phyloP scores from a whole-genome alignment of 2,797 vertebrate genomes.

The Hippocampus kuda region DNA sequence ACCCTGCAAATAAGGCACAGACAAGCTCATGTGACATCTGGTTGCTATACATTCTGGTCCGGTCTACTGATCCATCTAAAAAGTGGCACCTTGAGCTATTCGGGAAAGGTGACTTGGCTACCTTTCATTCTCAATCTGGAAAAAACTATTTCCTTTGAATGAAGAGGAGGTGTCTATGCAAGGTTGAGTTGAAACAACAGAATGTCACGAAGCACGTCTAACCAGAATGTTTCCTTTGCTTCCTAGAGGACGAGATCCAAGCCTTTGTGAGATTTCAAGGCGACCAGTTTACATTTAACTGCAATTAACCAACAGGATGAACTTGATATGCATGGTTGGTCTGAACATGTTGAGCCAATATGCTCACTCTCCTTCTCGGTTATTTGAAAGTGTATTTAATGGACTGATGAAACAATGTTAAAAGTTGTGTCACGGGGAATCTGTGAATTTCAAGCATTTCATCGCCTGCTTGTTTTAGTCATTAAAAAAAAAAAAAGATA shows the following conservation, averaged over 20 bases:
- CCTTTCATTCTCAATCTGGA: background rate
- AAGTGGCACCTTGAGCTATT: background rate
- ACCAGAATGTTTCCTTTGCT: slow-evolving; percentile 24
- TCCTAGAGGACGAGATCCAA: background rate
- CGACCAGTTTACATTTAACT: background rate
- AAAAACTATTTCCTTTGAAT: background rate
- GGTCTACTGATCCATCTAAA: background rate
- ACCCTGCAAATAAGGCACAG: background rate
- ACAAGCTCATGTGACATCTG: background rate
- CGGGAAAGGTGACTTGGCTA: background rate
- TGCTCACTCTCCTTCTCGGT: background rate
- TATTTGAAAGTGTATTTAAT: background rate
- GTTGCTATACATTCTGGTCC: background rate
- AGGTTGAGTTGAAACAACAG: slow-evolving; percentile 17
- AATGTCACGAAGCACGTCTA: slow-evolving; percentile 40
- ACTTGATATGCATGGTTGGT: background rate
- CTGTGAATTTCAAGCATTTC: too few relatives aligned
- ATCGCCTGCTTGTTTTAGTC: too few relatives aligned
- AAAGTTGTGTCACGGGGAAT: too few relatives aligned
- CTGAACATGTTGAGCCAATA: slow-evolving; percentile 11
- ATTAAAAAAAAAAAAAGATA: too few relatives aligned
- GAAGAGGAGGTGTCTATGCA: background rate
- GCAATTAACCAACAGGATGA: slow-evolving; percentile 1
- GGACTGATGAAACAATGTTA: background rate
- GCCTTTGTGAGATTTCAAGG: slow-evolving; percentile 6